Evolutionary conservation across 1,140 invertebrate genomes (phyloP).

Genomic region (Danaus melanippus): DNA sequence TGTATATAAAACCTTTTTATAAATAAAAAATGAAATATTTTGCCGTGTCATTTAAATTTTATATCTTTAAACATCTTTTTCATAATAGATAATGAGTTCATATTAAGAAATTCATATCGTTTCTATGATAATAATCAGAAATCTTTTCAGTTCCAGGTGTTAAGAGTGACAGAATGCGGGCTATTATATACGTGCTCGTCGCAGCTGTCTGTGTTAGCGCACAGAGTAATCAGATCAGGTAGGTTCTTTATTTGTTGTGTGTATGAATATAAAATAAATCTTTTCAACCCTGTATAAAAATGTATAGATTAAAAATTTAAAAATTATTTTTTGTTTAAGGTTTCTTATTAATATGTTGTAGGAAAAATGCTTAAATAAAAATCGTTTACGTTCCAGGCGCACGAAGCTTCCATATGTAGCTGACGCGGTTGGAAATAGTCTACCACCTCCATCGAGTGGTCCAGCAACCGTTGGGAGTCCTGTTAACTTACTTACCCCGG

Average conservation of each 20-base stretch:
- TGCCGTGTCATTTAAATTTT: too few species aligned
- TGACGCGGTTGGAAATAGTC: constrained; percentile 76
- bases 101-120: too few species aligned
- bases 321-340: not conserved
- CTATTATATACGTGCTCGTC: constrained; percentile 35
- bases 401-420: constrained; percentile 66
- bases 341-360: not conserved
- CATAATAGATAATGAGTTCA: too few species aligned
- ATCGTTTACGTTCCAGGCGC: constrained; percentile 45
- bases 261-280: too few species aligned
- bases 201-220: constrained; percentile 30
- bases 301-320: not conserved
- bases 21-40: too few species aligned
- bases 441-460: constrained; percentile 71
- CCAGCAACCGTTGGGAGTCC: constrained; percentile 79
- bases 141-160: constrained; percentile 41
- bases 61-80: too few species aligned
- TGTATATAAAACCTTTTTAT: too few species aligned
- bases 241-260: not conserved
- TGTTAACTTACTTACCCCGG: constrained; percentile 81
- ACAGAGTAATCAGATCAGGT: constrained; percentile 44
- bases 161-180: constrained; percentile 38
- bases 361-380: not conserved
- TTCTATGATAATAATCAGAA: too few species aligned
- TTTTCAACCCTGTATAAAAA: not conserved